phyloP scores from a whole-genome alignment of 2,888 invertebrate species.

The Coelogynopora nodosa region DNA sequence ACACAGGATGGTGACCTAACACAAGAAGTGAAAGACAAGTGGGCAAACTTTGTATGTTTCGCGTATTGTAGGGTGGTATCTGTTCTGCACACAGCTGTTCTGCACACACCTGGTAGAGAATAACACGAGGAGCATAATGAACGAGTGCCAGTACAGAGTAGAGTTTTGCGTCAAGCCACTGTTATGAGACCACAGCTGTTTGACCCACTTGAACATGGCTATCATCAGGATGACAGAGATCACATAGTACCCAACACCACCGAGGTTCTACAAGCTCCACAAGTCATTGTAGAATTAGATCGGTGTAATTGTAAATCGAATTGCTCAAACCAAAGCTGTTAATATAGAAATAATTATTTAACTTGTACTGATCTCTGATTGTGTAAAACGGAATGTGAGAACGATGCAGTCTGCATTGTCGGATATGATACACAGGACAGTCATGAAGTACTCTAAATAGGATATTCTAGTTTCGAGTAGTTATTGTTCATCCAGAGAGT shows the following conservation, averaged over 20 bases:
- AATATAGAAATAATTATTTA: neutral
- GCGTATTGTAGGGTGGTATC: constrained; percentile 41
- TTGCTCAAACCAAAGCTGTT: neutral
- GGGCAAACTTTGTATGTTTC: constrained; percentile 31
- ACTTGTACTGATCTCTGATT: neutral
- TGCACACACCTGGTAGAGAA: constrained; percentile 32
- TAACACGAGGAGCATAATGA: constrained; percentile 4
- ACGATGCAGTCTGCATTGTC: constrained; percentile 22
- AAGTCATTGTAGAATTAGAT: neutral
- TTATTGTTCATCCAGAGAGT: too few species aligned
- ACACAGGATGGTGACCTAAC: constrained; percentile 3
- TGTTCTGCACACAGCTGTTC: too few species aligned
- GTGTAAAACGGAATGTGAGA: constrained; percentile 1
- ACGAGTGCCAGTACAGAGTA: constrained; percentile 16
- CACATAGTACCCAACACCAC: neutral
- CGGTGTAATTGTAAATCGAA: neutral
- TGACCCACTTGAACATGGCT: constrained; percentile 25
- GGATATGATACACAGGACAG: too few species aligned
- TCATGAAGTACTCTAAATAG: too few species aligned
- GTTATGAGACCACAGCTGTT: constrained; percentile 17
- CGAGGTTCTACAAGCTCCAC: neutral
- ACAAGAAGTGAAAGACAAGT: constrained; percentile 24
- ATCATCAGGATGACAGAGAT: constrained; percentile 4
- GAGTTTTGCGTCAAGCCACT: neutral
- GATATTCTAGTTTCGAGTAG: too few species aligned